A percentile compares a stretch with the other conserved stretches of the same genome.
phyloP scores from a whole-genome alignment of 2,797 vertebrate species.

The Meriones psammophilus region DNA sequence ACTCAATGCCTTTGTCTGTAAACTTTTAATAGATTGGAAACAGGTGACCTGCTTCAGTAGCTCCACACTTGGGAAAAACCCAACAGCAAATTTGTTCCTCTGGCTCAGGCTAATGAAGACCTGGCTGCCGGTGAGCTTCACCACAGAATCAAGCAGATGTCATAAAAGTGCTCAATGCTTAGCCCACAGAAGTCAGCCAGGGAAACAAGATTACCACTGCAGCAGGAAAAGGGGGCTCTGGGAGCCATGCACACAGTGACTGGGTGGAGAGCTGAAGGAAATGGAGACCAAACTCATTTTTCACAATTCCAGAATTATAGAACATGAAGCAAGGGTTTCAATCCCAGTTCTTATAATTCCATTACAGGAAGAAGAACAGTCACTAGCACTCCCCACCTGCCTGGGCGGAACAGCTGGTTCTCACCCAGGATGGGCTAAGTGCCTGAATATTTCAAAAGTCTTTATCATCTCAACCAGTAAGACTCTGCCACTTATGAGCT shows the following conservation, averaged over 20 bases:
- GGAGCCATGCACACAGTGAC: neutral
- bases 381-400: neutral
- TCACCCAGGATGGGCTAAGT: neutral
- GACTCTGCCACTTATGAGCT: neutral
- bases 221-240: neutral
- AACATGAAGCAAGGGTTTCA: neutral
- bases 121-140: neutral
- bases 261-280: neutral
- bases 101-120: neutral
- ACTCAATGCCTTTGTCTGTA: slow-evolving; percentile 60
- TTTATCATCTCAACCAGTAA: neutral
- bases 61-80: neutral
- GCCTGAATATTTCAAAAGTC: slow-evolving; percentile 9
- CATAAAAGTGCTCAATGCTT: neutral
- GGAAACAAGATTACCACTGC: neutral
- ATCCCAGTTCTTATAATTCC: neutral
- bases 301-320: neutral
- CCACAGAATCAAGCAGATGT: neutral
- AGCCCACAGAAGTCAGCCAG: neutral
- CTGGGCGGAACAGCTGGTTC: neutral
- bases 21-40: slow-evolving; percentile 68
- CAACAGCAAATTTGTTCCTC: neutral
- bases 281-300: neutral
- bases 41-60: slow-evolving; percentile 54
- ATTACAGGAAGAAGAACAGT: neutral